Evolutionary conservation across 2,113 vertebrate genomes (phyloP).

Genomic region (Aspidoscelis tigris): DNA sequence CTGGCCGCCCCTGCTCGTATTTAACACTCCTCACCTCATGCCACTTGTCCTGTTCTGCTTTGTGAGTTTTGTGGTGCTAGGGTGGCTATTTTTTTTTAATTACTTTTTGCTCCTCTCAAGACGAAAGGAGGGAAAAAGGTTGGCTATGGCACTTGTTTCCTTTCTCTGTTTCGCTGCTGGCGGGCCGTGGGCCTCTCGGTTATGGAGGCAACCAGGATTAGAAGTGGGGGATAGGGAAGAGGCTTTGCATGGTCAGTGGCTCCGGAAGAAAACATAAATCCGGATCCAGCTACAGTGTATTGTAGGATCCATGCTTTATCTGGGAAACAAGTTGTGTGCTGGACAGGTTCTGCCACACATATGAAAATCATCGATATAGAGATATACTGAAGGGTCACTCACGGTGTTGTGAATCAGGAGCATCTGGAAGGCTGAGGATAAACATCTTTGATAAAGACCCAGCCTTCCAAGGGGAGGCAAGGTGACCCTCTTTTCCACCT

Average conservation of each 20-base stretch:
- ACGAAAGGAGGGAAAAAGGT: neutral
- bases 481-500: no score
- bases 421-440: no score
- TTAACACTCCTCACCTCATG: neutral
- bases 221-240: neutral
- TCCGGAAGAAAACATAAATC: neutral
- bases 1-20: neutral
- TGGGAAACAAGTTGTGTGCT: no score
- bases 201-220: neutral
- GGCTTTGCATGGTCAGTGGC: neutral
- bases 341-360: no score
- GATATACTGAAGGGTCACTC: no score
- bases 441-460: no score
- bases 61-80: neutral
- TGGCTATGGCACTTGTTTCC: constrained; percentile 5
- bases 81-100: neutral
- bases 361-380: no score
- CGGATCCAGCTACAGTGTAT: no score
- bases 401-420: no score
- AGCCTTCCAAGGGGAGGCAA: no score
- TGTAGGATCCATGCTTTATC: no score
- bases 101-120: neutral
- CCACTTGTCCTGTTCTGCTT: neutral
- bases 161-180: neutral
- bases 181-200: neutral